Evolutionary conservation across 2,113 vertebrate genomes (phyloP).

Genomic region (Tympanuchus pallidicinctus): DNA sequence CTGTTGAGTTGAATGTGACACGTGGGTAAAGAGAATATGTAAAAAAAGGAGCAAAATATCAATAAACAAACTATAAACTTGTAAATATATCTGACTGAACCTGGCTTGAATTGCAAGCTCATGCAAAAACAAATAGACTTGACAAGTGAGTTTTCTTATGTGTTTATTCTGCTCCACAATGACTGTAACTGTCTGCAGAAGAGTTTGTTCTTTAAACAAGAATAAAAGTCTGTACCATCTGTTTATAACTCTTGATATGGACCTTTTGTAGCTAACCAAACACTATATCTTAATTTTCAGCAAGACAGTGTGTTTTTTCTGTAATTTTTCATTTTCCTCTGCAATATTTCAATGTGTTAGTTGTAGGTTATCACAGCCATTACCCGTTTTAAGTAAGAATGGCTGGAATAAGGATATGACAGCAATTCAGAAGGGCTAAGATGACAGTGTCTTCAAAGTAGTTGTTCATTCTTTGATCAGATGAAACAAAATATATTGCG

Average conservation of each 20-base stretch:
- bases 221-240: not conserved
- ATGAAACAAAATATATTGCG: not conserved
- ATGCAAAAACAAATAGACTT: not conserved
- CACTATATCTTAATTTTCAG: not conserved
- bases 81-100: not conserved
- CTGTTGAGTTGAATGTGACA: not conserved
- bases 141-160: not conserved
- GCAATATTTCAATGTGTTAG: not conserved
- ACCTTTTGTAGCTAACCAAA: not conserved
- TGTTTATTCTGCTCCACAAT: not conserved
- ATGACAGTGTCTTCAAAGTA: not conserved
- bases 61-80: not conserved
- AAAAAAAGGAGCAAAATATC: not conserved
- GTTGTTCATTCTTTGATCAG: not conserved
- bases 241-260: not conserved
- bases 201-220: not conserved
- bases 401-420: not conserved
- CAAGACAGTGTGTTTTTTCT: not conserved
- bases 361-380: not conserved
- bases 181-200: not conserved
- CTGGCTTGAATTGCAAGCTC: not conserved
- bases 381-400: not conserved
- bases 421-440: not conserved
- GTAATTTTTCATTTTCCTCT: not conserved
- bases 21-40: not conserved